Conservation (phyloP, 2,888 invertebrate species). For the Plemyria rubiginata region DNA sequence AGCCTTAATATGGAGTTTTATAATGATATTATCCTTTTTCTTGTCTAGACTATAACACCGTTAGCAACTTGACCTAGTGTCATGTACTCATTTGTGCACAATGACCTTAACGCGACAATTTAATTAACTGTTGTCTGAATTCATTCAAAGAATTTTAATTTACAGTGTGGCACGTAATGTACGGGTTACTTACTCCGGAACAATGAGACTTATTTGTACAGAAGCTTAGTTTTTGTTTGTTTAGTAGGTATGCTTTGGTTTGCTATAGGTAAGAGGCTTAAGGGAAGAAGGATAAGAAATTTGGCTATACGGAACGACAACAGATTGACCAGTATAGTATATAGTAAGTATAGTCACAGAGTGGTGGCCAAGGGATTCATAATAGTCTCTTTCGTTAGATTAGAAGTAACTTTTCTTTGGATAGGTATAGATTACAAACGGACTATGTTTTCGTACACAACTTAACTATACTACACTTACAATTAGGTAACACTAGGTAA, state of each 20-base stretch:
- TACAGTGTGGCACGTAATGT: background rate
- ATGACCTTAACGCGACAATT: constrained; percentile 14
- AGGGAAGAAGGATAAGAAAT: too few relatives aligned
- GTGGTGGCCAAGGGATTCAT: too few relatives aligned
- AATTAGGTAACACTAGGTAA: too few relatives aligned
- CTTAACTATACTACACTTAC: too few relatives aligned
- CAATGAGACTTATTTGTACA: background rate
- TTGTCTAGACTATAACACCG: constrained; percentile 11
- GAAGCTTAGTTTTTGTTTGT: background rate
- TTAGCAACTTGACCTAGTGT: constrained; percentile 9
- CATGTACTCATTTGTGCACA: constrained; percentile 7
- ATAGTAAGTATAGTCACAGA: too few relatives aligned
- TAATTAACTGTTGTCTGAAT: constrained; percentile 13
- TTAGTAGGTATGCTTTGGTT: background rate
- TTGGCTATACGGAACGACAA: too few relatives aligned
- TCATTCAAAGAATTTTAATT: constrained; percentile 10
- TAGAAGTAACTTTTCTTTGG: too few relatives aligned
- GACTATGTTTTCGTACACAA: too few relatives aligned
- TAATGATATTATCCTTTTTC: background rate
- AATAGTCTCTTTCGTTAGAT: too few relatives aligned
- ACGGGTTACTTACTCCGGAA: background rate
- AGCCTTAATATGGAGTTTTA: background rate
- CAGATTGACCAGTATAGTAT: too few relatives aligned
- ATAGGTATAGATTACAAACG: too few relatives aligned
- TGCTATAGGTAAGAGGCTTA: too few relatives aligned